These are phyloP conservation scores for Xenopus laevis DNA, from an alignment of 2,113 vertebrate genomes.

Conservation along the genomic window DNA sequence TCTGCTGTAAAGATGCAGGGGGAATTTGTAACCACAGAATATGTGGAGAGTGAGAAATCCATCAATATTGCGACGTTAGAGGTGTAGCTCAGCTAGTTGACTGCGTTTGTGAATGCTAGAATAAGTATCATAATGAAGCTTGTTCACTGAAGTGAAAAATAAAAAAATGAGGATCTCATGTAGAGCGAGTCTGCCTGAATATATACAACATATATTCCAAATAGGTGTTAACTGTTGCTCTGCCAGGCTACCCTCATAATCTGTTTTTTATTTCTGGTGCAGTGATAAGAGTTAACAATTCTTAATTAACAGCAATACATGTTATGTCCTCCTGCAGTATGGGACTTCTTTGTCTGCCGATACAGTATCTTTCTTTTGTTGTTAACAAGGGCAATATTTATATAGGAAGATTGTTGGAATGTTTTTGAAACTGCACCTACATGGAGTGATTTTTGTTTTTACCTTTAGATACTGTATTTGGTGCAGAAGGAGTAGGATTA, in stretches of 20 bases:
- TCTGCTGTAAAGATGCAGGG: conserved; percentile 27
- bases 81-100: conserved; percentile 42
- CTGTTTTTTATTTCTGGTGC: background rate
- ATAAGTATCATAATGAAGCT: conserved; percentile 44
- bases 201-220: conserved; percentile 28
- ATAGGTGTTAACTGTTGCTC: conserved; percentile 21
- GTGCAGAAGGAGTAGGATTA: no score
- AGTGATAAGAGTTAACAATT: background rate
- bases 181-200: conserved; percentile 36
- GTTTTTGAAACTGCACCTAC: no score
- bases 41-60: conserved; percentile 25
- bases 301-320: background rate
- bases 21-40: conserved; percentile 37
- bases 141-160: conserved; percentile 39
- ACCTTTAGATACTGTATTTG: no score
- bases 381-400: no score
- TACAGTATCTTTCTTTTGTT: background rate
- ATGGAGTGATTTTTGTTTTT: no score
- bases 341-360: background rate
- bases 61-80: conserved; percentile 41
- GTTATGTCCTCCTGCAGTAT: background rate
- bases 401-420: no score
- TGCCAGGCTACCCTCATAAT: background rate
- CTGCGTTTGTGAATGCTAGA: conserved; percentile 44
- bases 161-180: conserved; percentile 39